A percentile compares a stretch with the other conserved stretches of the same genome.
These are phyloP conservation scores for Catalaphyllia jardinei DNA, from an alignment of 64 coral and sea anemone species.

Conservation along the genomic window DNA sequence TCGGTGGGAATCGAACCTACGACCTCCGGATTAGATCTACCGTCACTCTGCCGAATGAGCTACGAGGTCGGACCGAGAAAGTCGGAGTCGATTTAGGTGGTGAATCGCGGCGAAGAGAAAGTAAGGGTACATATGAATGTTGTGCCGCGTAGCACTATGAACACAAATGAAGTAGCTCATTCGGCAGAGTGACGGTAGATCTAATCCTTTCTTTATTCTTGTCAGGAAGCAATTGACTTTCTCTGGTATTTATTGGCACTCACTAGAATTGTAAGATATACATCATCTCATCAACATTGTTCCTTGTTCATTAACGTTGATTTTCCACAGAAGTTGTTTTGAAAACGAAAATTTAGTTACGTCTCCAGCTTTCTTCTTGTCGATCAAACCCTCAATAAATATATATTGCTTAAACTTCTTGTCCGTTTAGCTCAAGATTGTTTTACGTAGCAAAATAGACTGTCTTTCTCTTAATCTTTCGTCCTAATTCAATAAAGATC, in stretches of 20 bases:
- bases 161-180: no score
- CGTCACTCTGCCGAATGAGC: no score
- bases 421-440: background rate
- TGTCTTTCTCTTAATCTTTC: background rate
- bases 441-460: constrained; percentile 2
- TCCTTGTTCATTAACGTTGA: background rate
- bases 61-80: no score
- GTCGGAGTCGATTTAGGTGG: no score
- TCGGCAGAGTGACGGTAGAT: no score
- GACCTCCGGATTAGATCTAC: no score
- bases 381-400: background rate
- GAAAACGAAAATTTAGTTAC: background rate
- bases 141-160: no score
- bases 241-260: background rate
- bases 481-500: background rate
- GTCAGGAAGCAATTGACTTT: background rate
- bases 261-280: background rate
- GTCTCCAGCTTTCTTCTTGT: background rate
- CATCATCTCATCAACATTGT: background rate
- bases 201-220: no score
- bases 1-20: no score
- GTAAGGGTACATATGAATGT: no score
- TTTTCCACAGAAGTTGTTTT: background rate
- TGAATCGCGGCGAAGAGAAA: no score
- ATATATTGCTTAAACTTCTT: background rate